These are phyloP conservation scores for Brevimyrus niger DNA, from an alignment of 2,113 vertebrate species.

Conservation along the genomic window DNA sequence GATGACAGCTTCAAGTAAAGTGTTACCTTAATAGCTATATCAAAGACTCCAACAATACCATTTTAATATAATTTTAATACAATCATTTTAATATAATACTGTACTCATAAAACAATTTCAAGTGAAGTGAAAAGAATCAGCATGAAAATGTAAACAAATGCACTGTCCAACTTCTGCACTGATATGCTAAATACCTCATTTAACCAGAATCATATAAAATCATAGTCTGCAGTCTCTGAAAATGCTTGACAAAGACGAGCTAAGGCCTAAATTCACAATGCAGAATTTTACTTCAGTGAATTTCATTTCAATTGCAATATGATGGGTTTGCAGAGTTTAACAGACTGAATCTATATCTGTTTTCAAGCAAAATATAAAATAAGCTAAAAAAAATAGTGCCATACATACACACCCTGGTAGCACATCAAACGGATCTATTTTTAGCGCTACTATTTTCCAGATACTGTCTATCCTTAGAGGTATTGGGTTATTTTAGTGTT, in stretches of 20 bases:
- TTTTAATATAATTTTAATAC: neutral
- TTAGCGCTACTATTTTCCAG: neutral
- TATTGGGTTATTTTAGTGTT: neutral
- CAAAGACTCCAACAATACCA: conserved; percentile 19
- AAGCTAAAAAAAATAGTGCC: too few relatives aligned
- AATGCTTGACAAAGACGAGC: neutral
- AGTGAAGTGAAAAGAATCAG: neutral
- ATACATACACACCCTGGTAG: neutral
- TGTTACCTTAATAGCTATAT: conserved; percentile 22
- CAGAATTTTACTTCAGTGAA: neutral
- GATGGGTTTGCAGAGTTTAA: neutral
- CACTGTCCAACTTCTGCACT: conserved; percentile 36
- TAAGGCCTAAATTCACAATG: neutral
- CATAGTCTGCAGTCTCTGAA: neutral
- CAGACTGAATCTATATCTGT: neutral
- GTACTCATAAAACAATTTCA: conserved; percentile 24
- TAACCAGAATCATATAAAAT: neutral
- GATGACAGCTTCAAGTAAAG: neutral
- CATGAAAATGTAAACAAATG: neutral
- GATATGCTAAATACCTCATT: conserved; percentile 47
- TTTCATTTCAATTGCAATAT: neutral
- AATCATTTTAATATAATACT: conserved; percentile 14
- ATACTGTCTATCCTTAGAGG: neutral
- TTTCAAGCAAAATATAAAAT: neutral
- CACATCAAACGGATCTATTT: neutral